These are phyloP conservation scores for Reinhardtius hippoglossoides DNA, from an alignment of 2,113 vertebrate species.

Conservation along the genomic window DNA sequence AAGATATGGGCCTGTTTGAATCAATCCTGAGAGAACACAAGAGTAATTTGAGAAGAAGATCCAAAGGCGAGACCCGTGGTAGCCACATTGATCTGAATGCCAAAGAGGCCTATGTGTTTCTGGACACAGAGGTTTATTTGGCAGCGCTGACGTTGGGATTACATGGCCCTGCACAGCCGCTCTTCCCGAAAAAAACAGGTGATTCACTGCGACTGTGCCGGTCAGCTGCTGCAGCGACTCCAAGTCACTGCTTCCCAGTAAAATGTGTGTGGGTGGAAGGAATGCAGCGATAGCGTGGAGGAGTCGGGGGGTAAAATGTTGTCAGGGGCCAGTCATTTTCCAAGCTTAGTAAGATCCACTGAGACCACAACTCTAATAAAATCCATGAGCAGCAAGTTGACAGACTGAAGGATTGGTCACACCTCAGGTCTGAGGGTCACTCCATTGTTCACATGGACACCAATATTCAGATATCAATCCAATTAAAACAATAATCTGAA, in stretches of 20 bases:
- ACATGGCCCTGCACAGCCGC: conserved; percentile 7
- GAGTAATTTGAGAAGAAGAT: background rate
- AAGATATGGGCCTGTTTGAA: background rate
- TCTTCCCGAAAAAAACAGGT: conserved; percentile 48
- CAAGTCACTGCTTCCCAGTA: conserved; percentile 36
- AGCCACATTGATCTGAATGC: conserved; percentile 4
- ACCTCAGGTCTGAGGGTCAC: background rate
- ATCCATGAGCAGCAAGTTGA: background rate
- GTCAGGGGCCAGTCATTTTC: conserved; percentile 24
- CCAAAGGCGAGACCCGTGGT: background rate
- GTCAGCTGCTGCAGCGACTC: conserved; percentile 30
- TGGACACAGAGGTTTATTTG: conserved; percentile 29
- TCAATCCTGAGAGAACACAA: background rate
- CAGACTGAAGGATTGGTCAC: conserved; percentile 1
- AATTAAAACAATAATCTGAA: no score
- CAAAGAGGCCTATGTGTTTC: conserved; percentile 16
- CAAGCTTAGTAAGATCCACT: conserved; percentile 3
- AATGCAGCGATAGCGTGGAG: conserved; percentile 25
- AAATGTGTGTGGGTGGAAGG: conserved; percentile 44
- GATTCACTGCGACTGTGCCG: conserved; percentile 30
- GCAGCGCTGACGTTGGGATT: conserved; percentile 28
- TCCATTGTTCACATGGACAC: background rate
- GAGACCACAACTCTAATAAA: background rate
- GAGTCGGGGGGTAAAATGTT: conserved; percentile 20
- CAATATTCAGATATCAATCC: no score